A percentile compares a stretch with the other conserved stretches of the same genome.
Evolutionary conservation across 2,797 vertebrate genomes (phyloP).

Genomic region (Jordanella pulchra): DNA sequence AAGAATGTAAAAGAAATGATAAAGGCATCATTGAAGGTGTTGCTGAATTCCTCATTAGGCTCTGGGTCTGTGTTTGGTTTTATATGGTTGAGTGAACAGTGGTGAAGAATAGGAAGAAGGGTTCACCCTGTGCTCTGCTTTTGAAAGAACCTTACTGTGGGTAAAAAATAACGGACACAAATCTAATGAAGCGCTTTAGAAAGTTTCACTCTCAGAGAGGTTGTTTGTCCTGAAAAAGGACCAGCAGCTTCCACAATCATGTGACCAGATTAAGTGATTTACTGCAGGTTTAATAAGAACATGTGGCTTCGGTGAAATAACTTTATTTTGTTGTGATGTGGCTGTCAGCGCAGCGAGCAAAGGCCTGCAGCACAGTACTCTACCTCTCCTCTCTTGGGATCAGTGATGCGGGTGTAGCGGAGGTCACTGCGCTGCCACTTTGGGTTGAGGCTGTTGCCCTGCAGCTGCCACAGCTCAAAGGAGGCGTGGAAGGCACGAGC

Average conservation of each 20-base stretch:
- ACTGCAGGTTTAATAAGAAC: conserved; percentile 18
- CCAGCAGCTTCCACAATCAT: conserved; percentile 20
- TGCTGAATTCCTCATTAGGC: background rate
- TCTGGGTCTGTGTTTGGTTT: no score
- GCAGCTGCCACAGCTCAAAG: conserved; percentile 97
- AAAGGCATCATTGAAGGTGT: background rate
- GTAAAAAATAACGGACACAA: conserved; percentile 5
- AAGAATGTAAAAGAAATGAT: no score
- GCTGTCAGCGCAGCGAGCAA: background rate
- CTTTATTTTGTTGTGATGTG: background rate
- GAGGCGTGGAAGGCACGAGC: conserved; percentile 95
- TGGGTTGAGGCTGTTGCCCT: conserved; percentile 96
- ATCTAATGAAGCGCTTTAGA: conserved; percentile 31
- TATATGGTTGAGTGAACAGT: no score
- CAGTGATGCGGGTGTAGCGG: conserved; percentile 91
- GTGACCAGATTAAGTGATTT: conserved; percentile 33
- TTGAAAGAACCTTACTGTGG: background rate
- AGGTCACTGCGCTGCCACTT: conserved; percentile 95
- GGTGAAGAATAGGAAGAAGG: no score
- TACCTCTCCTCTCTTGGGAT: conserved; percentile 95
- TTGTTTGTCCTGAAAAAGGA: conserved; percentile 20
- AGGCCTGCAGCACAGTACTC: background rate
- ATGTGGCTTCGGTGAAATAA: background rate
- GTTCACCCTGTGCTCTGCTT: no score
- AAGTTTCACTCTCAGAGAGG: conserved; percentile 13